Evolutionary conservation across 2,797 vertebrate species (phyloP).

Genomic region (Coregonus suidteri): DNA sequence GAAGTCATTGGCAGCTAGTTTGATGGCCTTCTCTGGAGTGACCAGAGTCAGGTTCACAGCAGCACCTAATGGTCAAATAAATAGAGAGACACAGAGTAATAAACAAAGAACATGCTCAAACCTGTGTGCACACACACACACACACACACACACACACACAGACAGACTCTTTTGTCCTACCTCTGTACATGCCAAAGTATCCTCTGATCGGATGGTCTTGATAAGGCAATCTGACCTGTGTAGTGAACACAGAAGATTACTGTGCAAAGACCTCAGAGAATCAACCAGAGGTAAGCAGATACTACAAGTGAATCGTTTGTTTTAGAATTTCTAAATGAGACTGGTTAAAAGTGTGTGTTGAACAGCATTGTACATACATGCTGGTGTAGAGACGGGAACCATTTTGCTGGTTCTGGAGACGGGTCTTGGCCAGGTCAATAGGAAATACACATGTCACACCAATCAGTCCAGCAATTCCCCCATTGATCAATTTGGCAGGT

Average conservation of each 20-base stretch:
- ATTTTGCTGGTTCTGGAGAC: slow-evolving; percentile 85
- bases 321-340: no score
- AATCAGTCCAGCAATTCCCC: slow-evolving; percentile 83
- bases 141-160: background rate
- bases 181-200: slow-evolving; percentile 85
- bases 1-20: slow-evolving; percentile 85
- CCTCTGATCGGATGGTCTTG: slow-evolving; percentile 83
- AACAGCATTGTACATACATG: slow-evolving; percentile 73
- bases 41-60: slow-evolving; percentile 85
- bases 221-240: slow-evolving; percentile 84
- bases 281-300: background rate
- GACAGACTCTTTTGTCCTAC: slow-evolving; percentile 53
- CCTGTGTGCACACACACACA: slow-evolving; percentile 10
- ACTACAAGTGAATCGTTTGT: no score
- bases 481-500: slow-evolving; percentile 86
- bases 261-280: background rate
- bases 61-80: slow-evolving; percentile 66
- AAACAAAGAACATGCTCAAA: background rate
- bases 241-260: background rate
- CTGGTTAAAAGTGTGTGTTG: background rate
- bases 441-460: slow-evolving; percentile 87
- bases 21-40: slow-evolving; percentile 86
- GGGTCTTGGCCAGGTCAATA: slow-evolving; percentile 84
- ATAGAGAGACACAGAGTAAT: background rate
- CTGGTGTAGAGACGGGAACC: slow-evolving; percentile 80